Base-by-base conservation (phyloP, 2,888 invertebrate species). In the Eupithecia vulgata region DNA sequence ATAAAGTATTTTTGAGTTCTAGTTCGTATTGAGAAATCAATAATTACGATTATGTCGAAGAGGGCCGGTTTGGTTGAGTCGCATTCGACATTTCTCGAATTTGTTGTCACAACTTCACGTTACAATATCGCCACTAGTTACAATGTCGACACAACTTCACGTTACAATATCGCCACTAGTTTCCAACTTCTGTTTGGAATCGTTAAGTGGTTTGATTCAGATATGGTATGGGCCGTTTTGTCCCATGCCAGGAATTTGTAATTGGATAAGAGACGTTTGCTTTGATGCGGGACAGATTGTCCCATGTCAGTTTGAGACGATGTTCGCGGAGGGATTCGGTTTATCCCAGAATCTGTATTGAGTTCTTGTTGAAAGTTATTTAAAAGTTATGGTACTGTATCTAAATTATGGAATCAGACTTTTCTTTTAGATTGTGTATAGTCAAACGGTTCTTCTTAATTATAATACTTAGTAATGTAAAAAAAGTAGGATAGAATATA, bases 181-280 rank as follows among this genome's bases (percentile, higher is more conserved):
- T 52, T 57, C 57, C 1, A 61, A 34, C 15, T 61, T 61, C 61
- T 61, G 61, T 61, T 30, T 34, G 34, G 34, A 61, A 61, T 61
- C 61, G 65, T 21, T n/a, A 42, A 65, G 65, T 65, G 21, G 65
- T 61, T 61, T 5, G 37, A n/a, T 64, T 13, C 35, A n/a, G 64
- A 37, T 65, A 42, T 65, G 65, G 65, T 65, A 42, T 65, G 65
- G 65, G 40, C 37, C 65, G 25, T 21, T 37, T 25, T 37, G 65
- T 61, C 61, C 61, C 61, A 61, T 25, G 21, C 17, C 35, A 64
- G 62, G 64, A 65, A 65, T 42, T 37, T 37, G 65, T 65, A 65
- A 65, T 65, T 65, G 65, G 40, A 25, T 40, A 65, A n/a, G 64
- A 37, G 65, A 40, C 40, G 40, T 65, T 65, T 65, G 21, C 65